These are phyloP conservation scores for Heteromyza rotundicornis DNA, from an alignment of 2,888 invertebrate genomes.

Conservation along the genomic window DNA sequence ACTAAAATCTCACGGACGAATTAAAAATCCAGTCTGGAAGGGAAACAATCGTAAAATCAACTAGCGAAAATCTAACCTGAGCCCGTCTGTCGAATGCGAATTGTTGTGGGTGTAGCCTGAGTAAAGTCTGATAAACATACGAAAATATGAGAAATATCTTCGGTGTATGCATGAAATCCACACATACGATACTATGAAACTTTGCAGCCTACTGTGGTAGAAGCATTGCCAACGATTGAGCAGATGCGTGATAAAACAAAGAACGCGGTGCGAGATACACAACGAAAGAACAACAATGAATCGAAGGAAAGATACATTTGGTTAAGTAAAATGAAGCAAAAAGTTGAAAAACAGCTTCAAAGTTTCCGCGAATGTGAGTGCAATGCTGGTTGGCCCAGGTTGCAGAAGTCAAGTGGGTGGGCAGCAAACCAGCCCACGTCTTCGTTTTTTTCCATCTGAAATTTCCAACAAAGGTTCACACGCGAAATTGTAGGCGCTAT, in stretches of 20 bases:
- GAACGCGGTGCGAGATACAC: slow-evolving; percentile 20
- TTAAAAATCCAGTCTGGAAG: not conserved
- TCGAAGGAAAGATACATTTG: no score
- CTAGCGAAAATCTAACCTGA: not conserved
- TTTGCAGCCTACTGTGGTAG: not conserved
- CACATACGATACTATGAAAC: not conserved
- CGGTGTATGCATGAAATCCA: not conserved
- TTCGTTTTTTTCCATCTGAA: not conserved
- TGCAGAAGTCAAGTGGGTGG: slow-evolving; percentile 41
- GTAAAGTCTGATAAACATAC: not conserved
- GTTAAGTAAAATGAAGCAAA: no score
- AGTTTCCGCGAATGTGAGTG: not conserved
- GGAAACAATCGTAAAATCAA: not conserved
- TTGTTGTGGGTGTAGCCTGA: not conserved
- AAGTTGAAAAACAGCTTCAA: no score
- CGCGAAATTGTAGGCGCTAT: no score
- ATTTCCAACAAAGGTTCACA: slow-evolving; percentile 5
- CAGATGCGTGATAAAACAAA: not conserved
- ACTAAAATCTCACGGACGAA: not conserved
- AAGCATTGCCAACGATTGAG: not conserved
- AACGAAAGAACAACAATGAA: slow-evolving; percentile 11
- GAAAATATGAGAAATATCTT: not conserved
- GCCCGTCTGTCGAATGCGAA: not conserved
- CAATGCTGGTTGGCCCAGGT: slow-evolving; percentile 27
- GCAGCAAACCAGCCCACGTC: slow-evolving; percentile 15